Conservation (phyloP, 1,140 invertebrate species). For the Ips typographus region DNA sequence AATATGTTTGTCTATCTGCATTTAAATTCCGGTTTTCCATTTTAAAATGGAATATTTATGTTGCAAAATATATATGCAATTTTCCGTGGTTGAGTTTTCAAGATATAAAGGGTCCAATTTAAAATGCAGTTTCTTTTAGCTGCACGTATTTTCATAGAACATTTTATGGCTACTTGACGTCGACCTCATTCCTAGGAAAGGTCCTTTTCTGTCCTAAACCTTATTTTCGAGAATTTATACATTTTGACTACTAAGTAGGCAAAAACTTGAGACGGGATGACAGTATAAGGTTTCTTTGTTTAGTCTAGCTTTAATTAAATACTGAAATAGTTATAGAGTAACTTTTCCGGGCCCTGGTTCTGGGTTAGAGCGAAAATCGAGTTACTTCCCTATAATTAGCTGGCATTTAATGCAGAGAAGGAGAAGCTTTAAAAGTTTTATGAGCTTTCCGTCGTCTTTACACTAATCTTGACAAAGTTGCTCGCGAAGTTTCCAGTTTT, state of each 20-base stretch:
- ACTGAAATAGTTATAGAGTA: too few relatives aligned
- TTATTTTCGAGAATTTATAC: neutral
- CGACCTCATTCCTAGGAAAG: neutral
- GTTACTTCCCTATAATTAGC: neutral
- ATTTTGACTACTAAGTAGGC: too few relatives aligned
- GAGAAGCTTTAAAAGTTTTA: conserved; percentile 4
- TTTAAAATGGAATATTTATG: too few relatives aligned
- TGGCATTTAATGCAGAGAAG: conserved; percentile 1
- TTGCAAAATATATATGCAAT: too few relatives aligned
- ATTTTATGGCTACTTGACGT: neutral
- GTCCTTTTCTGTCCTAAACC: neutral
- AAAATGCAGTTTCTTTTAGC: neutral
- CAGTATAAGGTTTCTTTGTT: too few relatives aligned
- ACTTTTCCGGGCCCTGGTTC: too few relatives aligned
- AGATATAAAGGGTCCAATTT: neutral
- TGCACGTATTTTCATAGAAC: neutral
- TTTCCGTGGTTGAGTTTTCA: neutral
- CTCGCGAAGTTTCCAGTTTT: neutral
- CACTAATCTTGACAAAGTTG: neutral
- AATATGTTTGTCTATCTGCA: too few relatives aligned
- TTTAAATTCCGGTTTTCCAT: too few relatives aligned
- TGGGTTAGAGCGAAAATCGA: neutral
- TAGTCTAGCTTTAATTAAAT: too few relatives aligned
- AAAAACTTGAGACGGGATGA: too few relatives aligned
- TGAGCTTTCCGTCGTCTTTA: neutral